phyloP scores from a whole-genome alignment of 2,797 vertebrate species.

The Galago senegalensis region DNA sequence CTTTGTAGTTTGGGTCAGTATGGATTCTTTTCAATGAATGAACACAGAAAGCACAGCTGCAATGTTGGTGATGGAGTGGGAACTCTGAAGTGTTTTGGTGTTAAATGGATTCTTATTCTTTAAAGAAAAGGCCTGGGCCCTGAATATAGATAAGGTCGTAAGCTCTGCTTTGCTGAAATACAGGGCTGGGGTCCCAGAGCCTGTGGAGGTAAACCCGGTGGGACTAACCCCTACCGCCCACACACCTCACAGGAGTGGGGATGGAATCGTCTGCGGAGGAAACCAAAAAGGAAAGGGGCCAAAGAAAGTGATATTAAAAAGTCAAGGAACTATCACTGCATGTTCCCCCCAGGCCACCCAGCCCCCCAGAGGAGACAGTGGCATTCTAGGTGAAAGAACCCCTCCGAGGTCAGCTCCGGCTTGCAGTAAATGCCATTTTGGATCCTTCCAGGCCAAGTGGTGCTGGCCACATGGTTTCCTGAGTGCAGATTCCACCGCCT shows the following conservation, averaged over 20 bases:
- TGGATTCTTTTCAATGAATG: not conserved
- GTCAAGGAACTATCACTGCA: not conserved
- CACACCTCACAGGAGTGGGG: not conserved
- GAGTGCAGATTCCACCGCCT: not conserved
- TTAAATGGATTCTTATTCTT: not conserved
- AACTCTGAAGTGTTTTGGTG: not conserved
- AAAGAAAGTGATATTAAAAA: not conserved
- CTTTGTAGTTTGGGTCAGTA: not conserved
- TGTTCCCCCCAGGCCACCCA: not conserved
- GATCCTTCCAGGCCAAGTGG: not conserved
- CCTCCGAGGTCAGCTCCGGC: fast-evolving
- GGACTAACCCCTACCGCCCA: not conserved
- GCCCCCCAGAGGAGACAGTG: not conserved
- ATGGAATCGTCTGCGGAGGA: not conserved
- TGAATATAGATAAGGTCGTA: not conserved
- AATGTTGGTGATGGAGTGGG: not conserved
- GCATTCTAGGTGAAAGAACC: not conserved
- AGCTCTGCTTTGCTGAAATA: not conserved
- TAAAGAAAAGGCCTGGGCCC: not conserved
- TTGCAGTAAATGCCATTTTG: fast-evolving
- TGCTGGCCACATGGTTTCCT: not conserved
- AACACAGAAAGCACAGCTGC: not conserved
- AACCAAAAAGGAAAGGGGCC: not conserved
- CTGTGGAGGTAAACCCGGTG: not conserved
- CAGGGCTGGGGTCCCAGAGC: not conserved